Base-by-base conservation (phyloP, 2,888 invertebrate species). In the Mycalesis mineus region DNA sequence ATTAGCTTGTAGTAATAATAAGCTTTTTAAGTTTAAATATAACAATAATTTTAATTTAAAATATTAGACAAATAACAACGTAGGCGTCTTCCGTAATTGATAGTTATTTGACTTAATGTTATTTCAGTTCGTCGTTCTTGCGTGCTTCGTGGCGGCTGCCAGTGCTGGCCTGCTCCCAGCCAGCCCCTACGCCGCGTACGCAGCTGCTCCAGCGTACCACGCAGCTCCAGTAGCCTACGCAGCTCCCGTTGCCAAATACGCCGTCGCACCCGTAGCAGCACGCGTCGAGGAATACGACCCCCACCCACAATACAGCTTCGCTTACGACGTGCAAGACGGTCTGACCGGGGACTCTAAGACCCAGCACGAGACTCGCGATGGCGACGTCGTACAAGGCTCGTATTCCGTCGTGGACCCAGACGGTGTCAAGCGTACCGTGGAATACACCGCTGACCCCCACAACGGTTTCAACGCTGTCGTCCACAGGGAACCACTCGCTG, bases 381-480 rank as follows among this genome's bases (percentile, higher is more conserved):
- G 88, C 37, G 88, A 88, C 47, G 82, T 84, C 45, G 88, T 88
- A 11, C 78, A 82, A 40, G 91, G 91, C 59, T 88, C 89, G 54
- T 91, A 91, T 82, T 90, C 90, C 65, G 82, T 91, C 5, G 82
- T 84, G 33, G 91, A 91, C 69, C 83, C 91, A 50, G 91, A 91
- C 62, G 91, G 91, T 69, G 89, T 88, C 72, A 87, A 83, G 72
- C 88, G 91, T 65, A 90, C 85, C 55, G 91, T 92, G 1, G 91
- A 92, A 48, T 88, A 88, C 79, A 83, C 83, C 63, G 86, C 88
- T 45, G 86, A 87, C 66, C 74, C 74, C 31, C 76, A 88, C 83
- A 81, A 91, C 77, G 75, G 91, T 17, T 91, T 91, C 82, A 91
- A 91, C 78, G 91, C 91, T 22, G 90, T 91, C 45, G 91, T 92